Percentiles rank a stretch among this genome's conserved stretches.
These are phyloP conservation scores for Microvelia longipes DNA, from an alignment of 1,140 invertebrate species.

Conservation along the genomic window DNA sequence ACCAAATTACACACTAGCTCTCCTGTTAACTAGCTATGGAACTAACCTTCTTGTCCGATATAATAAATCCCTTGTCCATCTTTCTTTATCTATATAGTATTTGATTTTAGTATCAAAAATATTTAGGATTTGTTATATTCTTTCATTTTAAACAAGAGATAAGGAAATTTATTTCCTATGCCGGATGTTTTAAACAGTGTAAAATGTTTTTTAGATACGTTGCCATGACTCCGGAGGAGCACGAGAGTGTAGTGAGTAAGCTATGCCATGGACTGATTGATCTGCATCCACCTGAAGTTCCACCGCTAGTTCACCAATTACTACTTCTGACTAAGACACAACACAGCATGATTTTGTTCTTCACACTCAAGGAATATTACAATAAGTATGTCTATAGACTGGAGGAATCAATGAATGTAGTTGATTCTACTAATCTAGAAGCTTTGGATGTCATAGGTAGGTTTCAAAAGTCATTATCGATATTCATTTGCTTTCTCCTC, in stretches of 20 bases:
- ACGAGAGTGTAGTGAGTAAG: slow-evolving; percentile 28
- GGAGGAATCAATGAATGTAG: slow-evolving; percentile 6
- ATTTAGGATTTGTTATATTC: too few relatives aligned
- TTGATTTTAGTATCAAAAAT: too few relatives aligned
- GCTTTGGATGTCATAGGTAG: slow-evolving; percentile 21
- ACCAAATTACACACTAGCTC: too few relatives aligned
- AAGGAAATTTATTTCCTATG: too few relatives aligned
- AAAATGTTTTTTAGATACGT: slow-evolving; percentile 28
- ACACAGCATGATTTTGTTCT: slow-evolving; percentile 27
- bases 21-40: too few relatives aligned
- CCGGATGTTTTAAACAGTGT: too few relatives aligned
- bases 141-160: too few relatives aligned
- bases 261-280: slow-evolving; percentile 28
- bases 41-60: too few relatives aligned
- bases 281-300: slow-evolving; percentile 29
- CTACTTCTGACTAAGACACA: slow-evolving; percentile 29
- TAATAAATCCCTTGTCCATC: too few relatives aligned
- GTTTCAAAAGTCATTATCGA: neutral
- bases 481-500: neutral
- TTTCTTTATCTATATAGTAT: too few relatives aligned
- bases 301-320: slow-evolving; percentile 35
- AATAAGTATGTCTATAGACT: slow-evolving; percentile 23
- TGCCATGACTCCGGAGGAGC: slow-evolving; percentile 28
- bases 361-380: slow-evolving; percentile 32
- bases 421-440: slow-evolving; percentile 19